phyloP scores from a whole-genome alignment of 2,113 vertebrate genomes.

The Catharus bicknelli region DNA sequence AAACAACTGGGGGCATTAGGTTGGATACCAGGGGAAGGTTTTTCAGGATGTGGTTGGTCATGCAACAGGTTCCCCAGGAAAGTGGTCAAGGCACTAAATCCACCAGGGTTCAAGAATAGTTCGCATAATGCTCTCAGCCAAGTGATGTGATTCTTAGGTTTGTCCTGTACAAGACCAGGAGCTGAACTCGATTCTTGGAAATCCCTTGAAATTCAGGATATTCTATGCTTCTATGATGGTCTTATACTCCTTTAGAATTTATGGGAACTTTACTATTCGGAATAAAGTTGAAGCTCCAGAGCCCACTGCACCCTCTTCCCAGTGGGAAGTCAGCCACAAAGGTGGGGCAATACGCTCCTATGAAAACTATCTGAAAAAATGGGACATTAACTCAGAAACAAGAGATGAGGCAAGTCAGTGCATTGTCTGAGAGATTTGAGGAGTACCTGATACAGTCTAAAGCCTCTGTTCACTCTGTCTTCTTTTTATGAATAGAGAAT shows the following conservation, averaged over 20 bases:
- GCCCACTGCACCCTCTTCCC: background rate
- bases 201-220: background rate
- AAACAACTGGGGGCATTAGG: fast-evolving
- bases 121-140: background rate
- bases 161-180: background rate
- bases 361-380: background rate
- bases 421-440: background rate
- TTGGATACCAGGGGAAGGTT: background rate
- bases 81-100: background rate
- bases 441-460: background rate
- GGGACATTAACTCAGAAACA: background rate
- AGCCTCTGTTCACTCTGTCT: background rate
- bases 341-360: background rate
- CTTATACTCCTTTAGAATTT: background rate
- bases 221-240: background rate
- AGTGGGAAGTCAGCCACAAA: background rate
- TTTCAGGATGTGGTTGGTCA: background rate
- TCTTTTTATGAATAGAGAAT: background rate
- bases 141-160: background rate
- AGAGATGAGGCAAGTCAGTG: background rate
- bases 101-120: background rate
- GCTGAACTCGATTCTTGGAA: fast-evolving
- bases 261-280: fast-evolving
- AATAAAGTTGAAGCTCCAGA: background rate
- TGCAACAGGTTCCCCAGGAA: background rate